phyloP scores from a whole-genome alignment of 1,140 invertebrate species.

The Atta colombica region DNA sequence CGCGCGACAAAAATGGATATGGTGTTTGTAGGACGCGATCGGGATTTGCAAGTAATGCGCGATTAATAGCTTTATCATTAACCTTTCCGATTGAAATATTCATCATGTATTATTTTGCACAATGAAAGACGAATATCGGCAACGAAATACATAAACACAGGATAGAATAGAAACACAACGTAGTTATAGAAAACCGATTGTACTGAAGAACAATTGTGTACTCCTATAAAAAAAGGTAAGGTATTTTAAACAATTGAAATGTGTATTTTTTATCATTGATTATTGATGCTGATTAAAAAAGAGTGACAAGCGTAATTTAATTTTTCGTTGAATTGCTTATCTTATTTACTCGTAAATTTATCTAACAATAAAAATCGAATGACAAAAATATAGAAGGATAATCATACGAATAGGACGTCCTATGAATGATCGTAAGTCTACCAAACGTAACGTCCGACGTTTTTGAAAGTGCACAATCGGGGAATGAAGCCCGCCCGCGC shows the following conservation, averaged over 20 bases:
- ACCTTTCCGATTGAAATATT: constrained; percentile 82
- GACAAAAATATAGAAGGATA: too few relatives aligned
- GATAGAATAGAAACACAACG: constrained; percentile 28
- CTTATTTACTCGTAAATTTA: not conserved
- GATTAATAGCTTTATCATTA: constrained; percentile 82
- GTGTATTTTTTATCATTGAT: not conserved
- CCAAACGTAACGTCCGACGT: constrained; percentile 11
- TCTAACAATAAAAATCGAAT: not conserved
- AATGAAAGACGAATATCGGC: constrained; percentile 59
- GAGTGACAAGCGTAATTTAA: not conserved
- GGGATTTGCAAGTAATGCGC: constrained; percentile 81
- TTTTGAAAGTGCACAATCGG: constrained; percentile 43
- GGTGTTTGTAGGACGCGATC: constrained; percentile 49
- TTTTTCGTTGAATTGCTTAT: not conserved
- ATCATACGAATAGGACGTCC: not conserved
- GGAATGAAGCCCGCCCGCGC: not conserved
- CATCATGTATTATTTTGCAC: constrained; percentile 78
- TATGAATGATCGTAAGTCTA: not conserved
- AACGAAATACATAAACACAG: not conserved
- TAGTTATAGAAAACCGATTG: not conserved
- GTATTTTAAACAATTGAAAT: not conserved
- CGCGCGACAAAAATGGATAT: constrained; percentile 25
- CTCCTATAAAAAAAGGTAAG: not conserved
- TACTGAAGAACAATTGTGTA: constrained; percentile 7
- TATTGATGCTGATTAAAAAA: not conserved